These are phyloP conservation scores for Coregonus suidteri DNA, from an alignment of 2,797 vertebrate genomes.

Conservation along the genomic window DNA sequence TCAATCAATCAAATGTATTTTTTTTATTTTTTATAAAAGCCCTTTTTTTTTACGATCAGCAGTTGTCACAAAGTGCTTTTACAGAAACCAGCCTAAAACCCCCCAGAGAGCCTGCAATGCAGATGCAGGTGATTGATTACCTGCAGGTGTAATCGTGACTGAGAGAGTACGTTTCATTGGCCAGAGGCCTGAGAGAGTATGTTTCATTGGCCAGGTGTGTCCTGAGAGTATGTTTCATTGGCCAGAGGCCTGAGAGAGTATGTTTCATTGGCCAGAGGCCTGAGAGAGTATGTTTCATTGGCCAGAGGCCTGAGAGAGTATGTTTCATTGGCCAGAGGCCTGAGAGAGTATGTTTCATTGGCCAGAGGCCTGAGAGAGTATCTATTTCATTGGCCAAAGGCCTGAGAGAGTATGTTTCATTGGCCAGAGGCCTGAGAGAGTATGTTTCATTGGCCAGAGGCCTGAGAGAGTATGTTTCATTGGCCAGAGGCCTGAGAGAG, in stretches of 20 bases:
- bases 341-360: constrained; percentile 1
- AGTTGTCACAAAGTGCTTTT: no score
- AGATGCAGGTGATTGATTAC: no score
- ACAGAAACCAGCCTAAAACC: no score
- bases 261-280: background rate
- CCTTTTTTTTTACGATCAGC: no score
- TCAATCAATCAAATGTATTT: no score
- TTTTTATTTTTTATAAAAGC: no score
- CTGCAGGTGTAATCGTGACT: no score
- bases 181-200: constrained; percentile 11
- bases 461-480: constrained; percentile 10
- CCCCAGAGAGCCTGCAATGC: no score
- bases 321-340: background rate
- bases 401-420: constrained; percentile 10
- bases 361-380: constrained; percentile 16
- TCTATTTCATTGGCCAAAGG: background rate
- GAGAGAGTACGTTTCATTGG: background rate
- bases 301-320: constrained; percentile 12
- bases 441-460: background rate
- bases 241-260: constrained; percentile 12
- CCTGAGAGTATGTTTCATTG: constrained; percentile 50
- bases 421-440: constrained; percentile 13
- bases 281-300: constrained; percentile 1
- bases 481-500: constrained; percentile 13
- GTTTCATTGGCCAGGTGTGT: constrained; percentile 42